Base-by-base conservation (phyloP, 2,888 invertebrate species). In the Dendrolimus pini region DNA sequence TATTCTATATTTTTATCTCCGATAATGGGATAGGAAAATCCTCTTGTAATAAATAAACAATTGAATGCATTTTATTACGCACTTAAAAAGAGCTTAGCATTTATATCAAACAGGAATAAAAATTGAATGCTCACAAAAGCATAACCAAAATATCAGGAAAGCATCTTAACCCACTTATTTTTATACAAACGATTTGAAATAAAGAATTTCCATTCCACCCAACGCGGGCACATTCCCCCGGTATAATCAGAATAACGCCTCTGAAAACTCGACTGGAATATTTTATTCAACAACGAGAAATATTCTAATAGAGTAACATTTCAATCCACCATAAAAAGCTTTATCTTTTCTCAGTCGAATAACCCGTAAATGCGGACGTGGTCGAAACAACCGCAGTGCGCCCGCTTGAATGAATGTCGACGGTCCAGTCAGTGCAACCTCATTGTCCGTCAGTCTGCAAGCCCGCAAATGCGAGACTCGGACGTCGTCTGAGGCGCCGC, bases 381-480 rank as follows among this genome's bases (percentile, higher is more conserved):
- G 75, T 70, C 65, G 71, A 66, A 68, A 65, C 67, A 67, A 71
- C 71, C 66, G 62, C 63, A 65, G 66, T 60, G 65, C 68, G 64
- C 67, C 61, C 63, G 61, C 66, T 69, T 75, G 80, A 78, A 82
- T 78, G 80, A 78, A 72, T 73, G 72, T 70, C 70, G 62, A 72
- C 80, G 80, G 78, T 80, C 65, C 75, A 86, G 89, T 89, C 89
- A 88, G 74, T 60, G 60, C 60, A 61, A 69, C 62, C 55, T 82
- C 78, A 89, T 89, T 89, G 89, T 89, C 79, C 77, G 87, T 89
- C 89, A 89, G 75, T 89, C 84, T 68, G 59, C 58, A 61, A 62
- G 64, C 62, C 64, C 66, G 67, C 70, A 68, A 69, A 72, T 70
- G 75, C 75, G 72, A 72, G 71, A 71, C 70, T 67, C 65, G 62